These are phyloP conservation scores for Drosophila stalkeri DNA, from an alignment of 2,888 invertebrate genomes.

Conservation along the genomic window DNA sequence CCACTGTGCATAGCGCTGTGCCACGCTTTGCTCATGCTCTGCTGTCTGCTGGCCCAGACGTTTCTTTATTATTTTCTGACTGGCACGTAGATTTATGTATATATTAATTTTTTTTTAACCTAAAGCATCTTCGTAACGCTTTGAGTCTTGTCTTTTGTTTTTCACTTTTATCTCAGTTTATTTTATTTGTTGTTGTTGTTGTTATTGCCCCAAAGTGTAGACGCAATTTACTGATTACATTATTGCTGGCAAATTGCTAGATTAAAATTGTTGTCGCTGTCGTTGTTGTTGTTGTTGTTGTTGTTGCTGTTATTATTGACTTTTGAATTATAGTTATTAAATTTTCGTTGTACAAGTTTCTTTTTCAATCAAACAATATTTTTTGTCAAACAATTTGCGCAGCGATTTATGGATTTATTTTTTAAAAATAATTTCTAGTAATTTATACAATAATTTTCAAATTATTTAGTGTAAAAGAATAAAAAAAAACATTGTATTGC, in stretches of 20 bases:
- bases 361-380: slow-evolving; percentile 62
- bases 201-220: slow-evolving; percentile 61
- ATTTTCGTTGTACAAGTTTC: slow-evolving; percentile 41
- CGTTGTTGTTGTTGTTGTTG: slow-evolving; percentile 24
- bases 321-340: slow-evolving; percentile 74
- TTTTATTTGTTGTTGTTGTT: slow-evolving; percentile 18
- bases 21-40: slow-evolving; percentile 61
- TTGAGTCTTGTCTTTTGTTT: slow-evolving; percentile 46
- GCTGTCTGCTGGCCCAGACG: slow-evolving; percentile 50
- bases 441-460: slow-evolving; percentile 11
- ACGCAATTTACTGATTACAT: slow-evolving; percentile 78
- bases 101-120: slow-evolving; percentile 56
- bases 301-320: slow-evolving; percentile 67
- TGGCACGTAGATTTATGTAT: slow-evolving; percentile 78
- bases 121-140: slow-evolving; percentile 65
- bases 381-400: slow-evolving; percentile 51
- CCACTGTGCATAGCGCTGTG: slow-evolving; percentile 51
- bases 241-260: slow-evolving; percentile 79
- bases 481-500: not conserved
- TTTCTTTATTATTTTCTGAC: slow-evolving; percentile 72
- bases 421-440: not conserved
- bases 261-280: slow-evolving; percentile 58
- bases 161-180: slow-evolving; percentile 10
- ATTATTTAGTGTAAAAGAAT: not conserved
- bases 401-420: slow-evolving; percentile 25